Base-by-base conservation (phyloP, 2,888 invertebrate species). In the Sthenelais limicola region DNA sequence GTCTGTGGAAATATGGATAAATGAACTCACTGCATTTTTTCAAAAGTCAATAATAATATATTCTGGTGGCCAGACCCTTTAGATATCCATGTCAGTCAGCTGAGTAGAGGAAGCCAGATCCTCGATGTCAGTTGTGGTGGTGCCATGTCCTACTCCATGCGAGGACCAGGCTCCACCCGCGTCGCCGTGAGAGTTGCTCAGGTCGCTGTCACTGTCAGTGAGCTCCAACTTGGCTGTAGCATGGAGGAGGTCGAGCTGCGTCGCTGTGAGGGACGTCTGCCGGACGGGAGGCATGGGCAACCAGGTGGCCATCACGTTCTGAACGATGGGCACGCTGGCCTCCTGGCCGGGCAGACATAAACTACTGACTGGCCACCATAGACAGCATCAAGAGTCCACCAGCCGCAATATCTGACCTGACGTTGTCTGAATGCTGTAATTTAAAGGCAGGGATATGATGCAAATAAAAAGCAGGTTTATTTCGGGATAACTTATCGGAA, bases 341-440 rank as follows among this genome's bases (percentile, higher is more conserved):
- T 2, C 21, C 3, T 35, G 1, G 35, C 24, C 38, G 18, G 35
- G 38, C 35, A 62, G 35, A 35, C 62, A 62, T 43, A 21, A 62
- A 21, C 38, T 12, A 21, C 38, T 33, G 9, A 62, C 62, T 43
- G 62, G 62, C 62, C 62, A 62, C 62, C 62, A 62, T 1, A 18
- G 35, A 24, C 35, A 62, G 21, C 56, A 70, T 70, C 70, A 70
- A 18, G 70, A 73, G 28, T 74, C 74, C 15, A 32, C 48, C 30
- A 74, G 48, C 49, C 74, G 49, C 15, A 74, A 72, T n/a, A 74
- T 56, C 32, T 72, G 49, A 24, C 74, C 74, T 30, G 74, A 74
- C 7, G 74, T 74, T 1, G 74, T 74, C 48, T 71, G 71, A 51
- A 72, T 58, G 47, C 74, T 74, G 62, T 15, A n/a, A n/a, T n/a